Evolutionary conservation across 2,797 vertebrate species (phyloP), one percentile per base, ranked within the genome.

Genomic region (Enteromius unitaeniatus): DNA sequence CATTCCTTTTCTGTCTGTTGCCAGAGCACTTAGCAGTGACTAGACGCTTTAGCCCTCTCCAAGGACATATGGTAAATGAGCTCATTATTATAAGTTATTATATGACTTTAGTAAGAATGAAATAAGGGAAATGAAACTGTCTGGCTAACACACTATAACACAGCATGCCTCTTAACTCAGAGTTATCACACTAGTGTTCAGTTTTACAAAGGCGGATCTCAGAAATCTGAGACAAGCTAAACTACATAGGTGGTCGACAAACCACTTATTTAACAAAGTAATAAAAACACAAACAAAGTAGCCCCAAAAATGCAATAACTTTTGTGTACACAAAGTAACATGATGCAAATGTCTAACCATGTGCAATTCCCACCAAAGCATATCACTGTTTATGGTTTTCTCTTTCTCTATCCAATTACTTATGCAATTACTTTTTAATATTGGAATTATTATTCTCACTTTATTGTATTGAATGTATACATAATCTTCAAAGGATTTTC

Each of bases 81-180:
- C 49, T 68, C 31, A 79, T 79, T 77, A 77, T 77, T 62, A 40
- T 75, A 75, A 58, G 19, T 75, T 75, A 75, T 58, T 37, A 23
- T 55, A 40, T 77, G 19, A 10, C 45, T 47, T 67, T 45, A 79
- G 34, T 17, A 67, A n/a, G 40, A 81, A 70, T 60, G 60, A 45
- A 60, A 72, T 72, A 23, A 70, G n/a, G n/a, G 51, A 34, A 64
- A 72, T 58, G 0, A 58, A 76, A 37, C 26, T 42, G 69, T 65
- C 28, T 55, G 28, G 42, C 70, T 67, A 58, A 9, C 45, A 42
- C 45, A 45, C 42, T 64, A 2, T 73, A 72, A 78, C 64, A 68
- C 28, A 77, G 62, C 51, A 45, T 69, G 51, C 11, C 19, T 70
- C 23, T 40, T 45, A 53, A 8, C 17, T 75, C 14, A 55, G 9